These are phyloP conservation scores for Sinotaia quadrata DNA, from an alignment of 2,888 invertebrate species.

Conservation along the genomic window DNA sequence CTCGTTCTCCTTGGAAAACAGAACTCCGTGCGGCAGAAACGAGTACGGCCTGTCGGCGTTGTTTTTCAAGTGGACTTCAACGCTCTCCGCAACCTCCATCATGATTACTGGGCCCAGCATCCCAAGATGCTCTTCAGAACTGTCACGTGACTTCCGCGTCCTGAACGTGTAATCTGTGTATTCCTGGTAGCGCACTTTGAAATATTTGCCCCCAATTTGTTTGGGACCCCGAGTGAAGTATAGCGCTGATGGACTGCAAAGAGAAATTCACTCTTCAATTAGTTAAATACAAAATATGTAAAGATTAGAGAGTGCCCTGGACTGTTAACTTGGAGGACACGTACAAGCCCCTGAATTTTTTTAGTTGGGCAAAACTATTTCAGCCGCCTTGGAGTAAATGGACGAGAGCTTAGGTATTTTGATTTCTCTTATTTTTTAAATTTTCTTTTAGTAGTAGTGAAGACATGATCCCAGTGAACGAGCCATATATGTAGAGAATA, in stretches of 20 bases:
- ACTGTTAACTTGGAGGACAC: neutral
- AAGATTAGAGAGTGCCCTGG: neutral
- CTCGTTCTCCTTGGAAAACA: constrained; percentile 41
- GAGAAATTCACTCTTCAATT: neutral
- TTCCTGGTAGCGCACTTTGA: constrained; percentile 44
- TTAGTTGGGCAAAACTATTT: too few relatives aligned
- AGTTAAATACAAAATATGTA: too few relatives aligned
- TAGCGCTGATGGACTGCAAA: constrained; percentile 37
- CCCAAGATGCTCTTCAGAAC: constrained; percentile 43
- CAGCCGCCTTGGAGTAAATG: too few relatives aligned
- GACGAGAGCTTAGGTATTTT: too few relatives aligned
- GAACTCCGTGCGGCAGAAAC: constrained; percentile 47
- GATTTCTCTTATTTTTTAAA: too few relatives aligned
- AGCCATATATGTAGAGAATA: too few relatives aligned
- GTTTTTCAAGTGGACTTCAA: constrained; percentile 46
- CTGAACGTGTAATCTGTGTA: constrained; percentile 48
- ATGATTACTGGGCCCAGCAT: constrained; percentile 52
- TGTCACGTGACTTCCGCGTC: constrained; percentile 28
- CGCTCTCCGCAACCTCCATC: constrained; percentile 52
- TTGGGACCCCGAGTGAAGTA: constrained; percentile 35
- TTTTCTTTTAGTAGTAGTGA: too few relatives aligned
- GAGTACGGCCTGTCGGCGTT: constrained; percentile 47
- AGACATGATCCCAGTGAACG: too few relatives aligned
- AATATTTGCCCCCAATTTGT: constrained; percentile 46
- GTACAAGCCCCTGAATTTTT: too few relatives aligned